Evolutionary conservation across 2,113 vertebrate genomes (phyloP), one percentile per base, ranked within the genome.

Genomic region (Sakesphorus luctuosus): DNA sequence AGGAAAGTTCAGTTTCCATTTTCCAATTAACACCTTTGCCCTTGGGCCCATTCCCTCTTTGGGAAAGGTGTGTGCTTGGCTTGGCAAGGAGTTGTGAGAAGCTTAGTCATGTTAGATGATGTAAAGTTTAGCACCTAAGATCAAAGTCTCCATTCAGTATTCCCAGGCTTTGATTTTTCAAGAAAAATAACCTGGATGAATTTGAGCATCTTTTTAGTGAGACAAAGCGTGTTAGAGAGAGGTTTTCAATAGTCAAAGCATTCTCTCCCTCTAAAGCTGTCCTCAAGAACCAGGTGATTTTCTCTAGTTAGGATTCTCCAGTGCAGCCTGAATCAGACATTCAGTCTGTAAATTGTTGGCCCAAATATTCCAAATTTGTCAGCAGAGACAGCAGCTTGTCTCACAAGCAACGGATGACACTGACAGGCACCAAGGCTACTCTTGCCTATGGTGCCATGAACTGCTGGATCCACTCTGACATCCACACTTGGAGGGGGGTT

Each of bases 161-260:
- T 80, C 35, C 20, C 38, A 55, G 43, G 33, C 69, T 90, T 84
- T 53, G 74, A 73, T 68, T 90, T 89, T 92, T 76, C 78, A 50
- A 49, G 65, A 53, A 18, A 67, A 55, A 35, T 55, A 63, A 93
- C 53, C 33, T 36, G 68, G 58, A 66, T 31, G 10, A 77, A 55
- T 78, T 40, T 59, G 33, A 77, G 59, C 65, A 43, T 63, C 29
- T 61, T 75, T 66, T 62, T 67, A 58, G 19, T 71, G 73, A 79
- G 21, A 33, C 29, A 74, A 50, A n/a, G n/a, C n/a, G n/a, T n/a
- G n/a, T n/a, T n/a, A n/a, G n/a, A n/a, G n/a, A n/a, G n/a, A n/a
- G n/a, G n/a, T n/a, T n/a, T n/a, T n/a, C n/a, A n/a, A 21, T 53
- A 53, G 38, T 35, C 18, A 61, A 84, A 50, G 14, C 18, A 20